Conservation (phyloP, 2,888 invertebrate species). For the Biston betularia region DNA sequence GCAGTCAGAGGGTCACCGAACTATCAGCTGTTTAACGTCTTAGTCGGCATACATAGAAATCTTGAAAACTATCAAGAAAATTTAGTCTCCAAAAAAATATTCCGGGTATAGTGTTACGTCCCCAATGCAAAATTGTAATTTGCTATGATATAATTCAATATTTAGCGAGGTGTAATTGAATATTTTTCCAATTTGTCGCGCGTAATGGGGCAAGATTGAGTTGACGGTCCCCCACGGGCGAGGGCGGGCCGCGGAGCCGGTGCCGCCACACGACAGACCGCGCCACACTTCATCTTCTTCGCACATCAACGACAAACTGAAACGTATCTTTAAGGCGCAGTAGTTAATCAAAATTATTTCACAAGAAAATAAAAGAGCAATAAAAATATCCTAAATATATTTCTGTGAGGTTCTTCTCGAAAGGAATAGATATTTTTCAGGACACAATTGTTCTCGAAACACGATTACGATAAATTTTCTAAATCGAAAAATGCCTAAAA, state of each 20-base stretch:
- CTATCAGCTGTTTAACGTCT: too few relatives aligned
- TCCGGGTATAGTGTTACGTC: constrained; percentile 60
- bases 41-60: too few relatives aligned
- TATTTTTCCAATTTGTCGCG: constrained; percentile 86
- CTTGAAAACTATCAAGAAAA: constrained; percentile 10
- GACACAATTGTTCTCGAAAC: too few relatives aligned
- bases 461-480: too few relatives aligned
- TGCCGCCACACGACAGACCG: constrained; percentile 36
- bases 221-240: constrained; percentile 76
- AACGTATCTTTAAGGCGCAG: constrained; percentile 28
- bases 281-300: constrained; percentile 50
- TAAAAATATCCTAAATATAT: too few relatives aligned
- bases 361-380: too few relatives aligned
- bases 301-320: constrained; percentile 54
- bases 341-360: too few relatives aligned
- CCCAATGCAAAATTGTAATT: constrained; percentile 81
- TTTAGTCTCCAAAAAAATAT: constrained; percentile 18
- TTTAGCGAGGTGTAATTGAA: constrained; percentile 85
- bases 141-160: constrained; percentile 85
- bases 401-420: too few relatives aligned
- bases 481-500: too few relatives aligned
- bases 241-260: constrained; percentile 43
- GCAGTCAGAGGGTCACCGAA: too few relatives aligned
- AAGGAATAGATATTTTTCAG: too few relatives aligned
- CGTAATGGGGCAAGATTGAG: constrained; percentile 86